These are phyloP conservation scores for Microchrysa polita DNA, from an alignment of 2,888 invertebrate genomes.

Conservation along the genomic window DNA sequence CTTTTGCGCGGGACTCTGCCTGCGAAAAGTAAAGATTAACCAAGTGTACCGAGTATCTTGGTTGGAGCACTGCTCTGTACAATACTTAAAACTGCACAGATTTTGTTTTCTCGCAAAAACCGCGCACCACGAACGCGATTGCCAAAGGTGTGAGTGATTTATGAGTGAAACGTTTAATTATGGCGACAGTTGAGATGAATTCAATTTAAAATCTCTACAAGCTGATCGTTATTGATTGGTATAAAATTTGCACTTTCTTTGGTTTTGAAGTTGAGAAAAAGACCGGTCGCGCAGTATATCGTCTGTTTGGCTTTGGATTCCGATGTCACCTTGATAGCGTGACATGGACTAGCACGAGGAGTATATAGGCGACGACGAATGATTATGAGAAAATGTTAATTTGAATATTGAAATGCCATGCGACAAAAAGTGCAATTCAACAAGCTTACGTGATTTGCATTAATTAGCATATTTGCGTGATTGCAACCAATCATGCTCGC, in stretches of 20 bases:
- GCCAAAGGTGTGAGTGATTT: constrained; percentile 31
- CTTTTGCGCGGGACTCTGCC: no score
- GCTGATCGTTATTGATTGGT: constrained; percentile 32
- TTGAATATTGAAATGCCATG: constrained; percentile 1
- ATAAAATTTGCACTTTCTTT: constrained; percentile 38
- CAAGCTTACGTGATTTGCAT: constrained; percentile 16
- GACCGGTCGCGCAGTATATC: no score
- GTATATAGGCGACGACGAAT: not conserved
- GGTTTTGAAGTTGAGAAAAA: constrained; percentile 5
- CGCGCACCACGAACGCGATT: not conserved
- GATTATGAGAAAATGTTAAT: not conserved
- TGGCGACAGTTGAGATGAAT: constrained; percentile 44
- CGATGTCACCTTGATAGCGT: no score
- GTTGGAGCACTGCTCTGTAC: no score
- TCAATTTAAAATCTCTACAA: constrained; percentile 37
- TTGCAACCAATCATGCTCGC: constrained; percentile 14
- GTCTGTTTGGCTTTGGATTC: not conserved
- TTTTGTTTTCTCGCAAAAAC: no score
- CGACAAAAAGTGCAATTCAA: constrained; percentile 18
- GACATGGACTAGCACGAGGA: no score
- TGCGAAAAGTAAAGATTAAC: no score
- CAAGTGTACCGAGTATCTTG: no score
- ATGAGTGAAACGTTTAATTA: constrained; percentile 44
- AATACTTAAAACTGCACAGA: no score
- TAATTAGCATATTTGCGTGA: constrained; percentile 30